A percentile compares a stretch with the other conserved stretches of the same genome.
Conservation (phyloP, 2,113 vertebrate species). For the Heteronetta atricapilla region DNA sequence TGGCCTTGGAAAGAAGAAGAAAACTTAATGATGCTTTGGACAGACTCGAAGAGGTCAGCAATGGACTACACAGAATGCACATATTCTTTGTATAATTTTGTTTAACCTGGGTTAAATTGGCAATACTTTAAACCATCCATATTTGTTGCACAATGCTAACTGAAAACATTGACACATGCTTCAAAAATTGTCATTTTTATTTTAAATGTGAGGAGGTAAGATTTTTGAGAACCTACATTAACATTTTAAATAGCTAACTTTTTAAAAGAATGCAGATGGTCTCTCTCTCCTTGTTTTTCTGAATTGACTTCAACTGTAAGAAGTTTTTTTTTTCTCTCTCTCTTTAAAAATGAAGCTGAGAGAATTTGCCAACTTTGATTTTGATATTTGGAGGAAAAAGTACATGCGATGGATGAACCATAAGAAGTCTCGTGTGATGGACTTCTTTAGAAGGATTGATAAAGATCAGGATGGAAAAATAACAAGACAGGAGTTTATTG, state of each 20-base stretch:
- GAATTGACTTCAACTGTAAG: background rate
- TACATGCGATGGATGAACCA: slow-evolving; percentile 99
- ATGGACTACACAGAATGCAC: background rate
- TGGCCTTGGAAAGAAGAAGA: slow-evolving; percentile 92
- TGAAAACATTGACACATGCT: background rate
- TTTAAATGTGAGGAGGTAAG: background rate
- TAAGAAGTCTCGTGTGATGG: slow-evolving; percentile 98
- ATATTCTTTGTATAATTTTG: background rate
- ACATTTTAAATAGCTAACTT: background rate
- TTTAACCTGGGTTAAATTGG: background rate
- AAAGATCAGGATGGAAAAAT: slow-evolving; percentile 99
- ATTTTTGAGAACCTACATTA: background rate
- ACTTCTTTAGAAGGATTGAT: slow-evolving; percentile 98
- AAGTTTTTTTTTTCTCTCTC: background rate
- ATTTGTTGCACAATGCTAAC: background rate
- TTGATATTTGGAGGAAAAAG: slow-evolving; percentile 97
- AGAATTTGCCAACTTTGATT: slow-evolving; percentile 98
- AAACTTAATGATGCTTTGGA: slow-evolving; percentile 96
- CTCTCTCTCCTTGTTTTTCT: background rate
- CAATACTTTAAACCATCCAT: background rate
- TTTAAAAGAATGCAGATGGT: background rate
- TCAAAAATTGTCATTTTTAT: background rate
- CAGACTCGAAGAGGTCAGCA: slow-evolving; percentile 92
- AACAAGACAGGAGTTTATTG: slow-evolving; percentile 97
- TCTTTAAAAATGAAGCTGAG: slow-evolving; percentile 79